These are phyloP conservation scores for Jacana jacana DNA, from an alignment of 2,113 vertebrate species.

Conservation along the genomic window DNA sequence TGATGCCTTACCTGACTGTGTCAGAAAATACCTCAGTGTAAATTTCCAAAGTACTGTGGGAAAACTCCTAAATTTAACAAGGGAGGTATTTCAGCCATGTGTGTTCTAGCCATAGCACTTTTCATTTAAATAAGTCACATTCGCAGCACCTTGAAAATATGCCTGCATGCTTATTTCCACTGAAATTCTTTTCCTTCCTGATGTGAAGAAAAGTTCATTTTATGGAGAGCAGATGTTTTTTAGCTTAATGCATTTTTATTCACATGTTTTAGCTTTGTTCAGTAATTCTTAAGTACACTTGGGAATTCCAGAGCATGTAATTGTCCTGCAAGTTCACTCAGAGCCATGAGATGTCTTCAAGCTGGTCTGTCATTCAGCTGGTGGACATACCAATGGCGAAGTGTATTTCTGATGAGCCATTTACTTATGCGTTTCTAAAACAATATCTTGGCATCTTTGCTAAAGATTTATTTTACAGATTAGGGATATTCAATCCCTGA, in stretches of 20 bases:
- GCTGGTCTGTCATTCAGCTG: slow-evolving; percentile 30
- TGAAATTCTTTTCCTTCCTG: slow-evolving; percentile 49
- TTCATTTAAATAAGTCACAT: slow-evolving; percentile 42
- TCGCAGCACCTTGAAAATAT: slow-evolving; percentile 57
- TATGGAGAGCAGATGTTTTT: slow-evolving; percentile 62
- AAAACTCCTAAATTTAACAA: neutral
- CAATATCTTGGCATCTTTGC: neutral
- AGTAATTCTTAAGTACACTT: slow-evolving; percentile 44
- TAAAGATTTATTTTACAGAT: slow-evolving; percentile 16
- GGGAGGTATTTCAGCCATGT: slow-evolving; percentile 15
- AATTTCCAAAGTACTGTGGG: slow-evolving; percentile 9
- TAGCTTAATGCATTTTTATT: slow-evolving; percentile 61
- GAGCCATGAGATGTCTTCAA: slow-evolving; percentile 5
- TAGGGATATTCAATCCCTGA: neutral
- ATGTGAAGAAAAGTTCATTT: slow-evolving; percentile 59
- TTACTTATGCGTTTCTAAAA: neutral
- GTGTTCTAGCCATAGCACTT: slow-evolving; percentile 31
- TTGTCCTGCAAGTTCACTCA: slow-evolving; percentile 41
- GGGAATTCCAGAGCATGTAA: slow-evolving; percentile 48
- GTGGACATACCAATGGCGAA: slow-evolving; percentile 1
- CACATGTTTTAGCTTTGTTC: slow-evolving; percentile 60
- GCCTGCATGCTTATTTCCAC: slow-evolving; percentile 35
- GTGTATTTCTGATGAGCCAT: neutral
- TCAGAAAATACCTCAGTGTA: slow-evolving; percentile 5
- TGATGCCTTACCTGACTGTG: slow-evolving; percentile 38